Evolutionary conservation across 2,113 vertebrate genomes (phyloP).

Genomic region (Elgaria multicarinata): DNA sequence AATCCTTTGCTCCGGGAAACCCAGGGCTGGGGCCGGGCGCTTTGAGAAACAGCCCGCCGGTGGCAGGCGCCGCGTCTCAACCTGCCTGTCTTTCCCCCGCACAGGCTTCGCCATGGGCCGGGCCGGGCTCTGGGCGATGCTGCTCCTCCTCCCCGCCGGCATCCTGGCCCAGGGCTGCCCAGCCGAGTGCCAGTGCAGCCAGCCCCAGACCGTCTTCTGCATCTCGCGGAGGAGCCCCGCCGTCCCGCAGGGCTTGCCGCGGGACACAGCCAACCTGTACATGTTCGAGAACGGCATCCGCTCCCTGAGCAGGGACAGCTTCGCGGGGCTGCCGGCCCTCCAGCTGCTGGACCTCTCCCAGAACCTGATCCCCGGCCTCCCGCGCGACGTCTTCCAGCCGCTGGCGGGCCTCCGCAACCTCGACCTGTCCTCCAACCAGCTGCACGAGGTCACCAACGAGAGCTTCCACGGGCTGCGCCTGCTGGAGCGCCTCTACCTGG

Average conservation of each 20-base stretch:
- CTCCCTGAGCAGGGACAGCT: slow-evolving; percentile 79
- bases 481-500: slow-evolving; percentile 94
- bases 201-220: slow-evolving; percentile 79
- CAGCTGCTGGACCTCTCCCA: slow-evolving; percentile 95
- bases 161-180: slow-evolving; percentile 72
- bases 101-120: slow-evolving; percentile 66
- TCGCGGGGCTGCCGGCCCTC: slow-evolving; percentile 79
- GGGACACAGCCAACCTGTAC: slow-evolving; percentile 82
- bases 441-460: slow-evolving; percentile 87
- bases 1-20: no score
- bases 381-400: slow-evolving; percentile 85
- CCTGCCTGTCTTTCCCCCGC: accelerated
- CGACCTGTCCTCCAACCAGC: slow-evolving; percentile 92
- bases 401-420: slow-evolving; percentile 88
- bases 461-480: slow-evolving; percentile 87
- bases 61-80: no score
- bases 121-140: slow-evolving; percentile 59
- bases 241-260: slow-evolving; percentile 81
- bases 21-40: background rate
- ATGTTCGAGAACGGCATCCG: slow-evolving; percentile 92
- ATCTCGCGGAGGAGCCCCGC: slow-evolving; percentile 64
- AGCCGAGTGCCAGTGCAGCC: slow-evolving; percentile 75
- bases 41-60: no score
- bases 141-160: slow-evolving; percentile 12
- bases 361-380: slow-evolving; percentile 88